phyloP scores from a whole-genome alignment of 2,113 vertebrate genomes.

The Aleadryas rufinucha region DNA sequence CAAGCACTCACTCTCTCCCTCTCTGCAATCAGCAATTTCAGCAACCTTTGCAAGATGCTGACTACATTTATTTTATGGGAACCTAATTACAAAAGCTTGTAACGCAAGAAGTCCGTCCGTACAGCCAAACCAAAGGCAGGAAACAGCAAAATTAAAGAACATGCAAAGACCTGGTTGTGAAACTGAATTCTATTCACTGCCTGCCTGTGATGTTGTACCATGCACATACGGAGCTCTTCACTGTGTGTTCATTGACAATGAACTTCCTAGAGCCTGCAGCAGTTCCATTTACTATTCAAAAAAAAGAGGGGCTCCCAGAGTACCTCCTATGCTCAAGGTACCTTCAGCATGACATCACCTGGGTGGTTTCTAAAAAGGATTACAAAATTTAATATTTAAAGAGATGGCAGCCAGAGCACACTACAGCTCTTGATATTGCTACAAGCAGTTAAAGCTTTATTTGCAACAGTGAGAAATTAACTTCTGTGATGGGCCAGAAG shows the following conservation, averaged over 20 bases:
- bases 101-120: background rate
- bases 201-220: background rate
- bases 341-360: background rate
- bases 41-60: background rate
- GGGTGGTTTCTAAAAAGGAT: background rate
- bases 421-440: background rate
- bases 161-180: background rate
- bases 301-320: background rate
- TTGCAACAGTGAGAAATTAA: background rate
- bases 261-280: background rate
- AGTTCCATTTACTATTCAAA: background rate
- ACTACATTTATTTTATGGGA: background rate
- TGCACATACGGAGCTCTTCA: background rate
- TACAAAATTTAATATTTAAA: background rate
- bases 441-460: background rate
- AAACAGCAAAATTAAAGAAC: background rate
- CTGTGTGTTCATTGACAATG: background rate
- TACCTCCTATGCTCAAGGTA: background rate
- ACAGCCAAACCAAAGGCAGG: background rate
- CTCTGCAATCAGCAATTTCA: background rate
- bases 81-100: background rate
- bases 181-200: background rate
- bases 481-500: background rate
- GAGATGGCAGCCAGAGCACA: background rate
- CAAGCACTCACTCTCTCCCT: background rate